Evolutionary conservation across 2,797 vertebrate genomes (phyloP).

Genomic region (Chaenodraco wilsoni): DNA sequence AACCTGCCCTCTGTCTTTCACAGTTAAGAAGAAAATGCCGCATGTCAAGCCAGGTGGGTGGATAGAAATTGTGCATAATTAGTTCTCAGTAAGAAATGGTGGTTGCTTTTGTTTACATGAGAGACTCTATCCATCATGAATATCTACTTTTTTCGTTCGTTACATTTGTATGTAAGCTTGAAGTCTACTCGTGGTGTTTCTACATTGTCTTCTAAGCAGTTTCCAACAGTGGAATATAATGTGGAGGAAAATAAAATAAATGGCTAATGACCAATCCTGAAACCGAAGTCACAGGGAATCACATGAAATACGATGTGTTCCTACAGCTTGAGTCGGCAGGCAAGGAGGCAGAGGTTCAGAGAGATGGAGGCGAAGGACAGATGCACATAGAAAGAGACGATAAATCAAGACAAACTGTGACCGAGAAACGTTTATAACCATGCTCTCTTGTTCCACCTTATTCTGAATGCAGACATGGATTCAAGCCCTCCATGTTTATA

Average conservation of each 20-base stretch:
- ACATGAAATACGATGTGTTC: slow-evolving; percentile 32
- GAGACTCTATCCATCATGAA: slow-evolving; percentile 5
- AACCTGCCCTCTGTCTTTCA: slow-evolving; percentile 48
- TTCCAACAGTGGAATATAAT: slow-evolving; percentile 15
- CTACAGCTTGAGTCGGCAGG: slow-evolving; percentile 3
- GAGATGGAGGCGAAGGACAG: slow-evolving; percentile 8
- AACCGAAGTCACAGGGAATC: slow-evolving; percentile 19
- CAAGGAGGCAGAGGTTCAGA: slow-evolving; percentile 13
- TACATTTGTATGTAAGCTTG: neutral
- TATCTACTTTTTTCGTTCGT: slow-evolving; percentile 1
- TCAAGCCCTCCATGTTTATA: slow-evolving; percentile 7
- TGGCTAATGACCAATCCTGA: neutral
- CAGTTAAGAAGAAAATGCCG: slow-evolving; percentile 57
- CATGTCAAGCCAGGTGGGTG: slow-evolving; percentile 53
- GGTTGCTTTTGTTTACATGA: neutral
- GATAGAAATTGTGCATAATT: slow-evolving; percentile 47
- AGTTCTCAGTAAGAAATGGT: slow-evolving; percentile 22
- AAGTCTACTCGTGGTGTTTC: slow-evolving; percentile 15
- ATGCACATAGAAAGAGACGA: slow-evolving; percentile 11
- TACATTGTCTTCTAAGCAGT: slow-evolving; percentile 33
- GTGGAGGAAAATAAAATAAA: slow-evolving; percentile 11
- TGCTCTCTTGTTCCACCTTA: slow-evolving; percentile 7
- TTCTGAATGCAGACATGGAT: slow-evolving; percentile 37
- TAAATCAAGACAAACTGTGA: slow-evolving; percentile 38
- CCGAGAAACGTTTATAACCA: slow-evolving; percentile 15